Evolutionary conservation across 1,140 invertebrate species (phyloP).

Genomic region (Gryon sp.): DNA sequence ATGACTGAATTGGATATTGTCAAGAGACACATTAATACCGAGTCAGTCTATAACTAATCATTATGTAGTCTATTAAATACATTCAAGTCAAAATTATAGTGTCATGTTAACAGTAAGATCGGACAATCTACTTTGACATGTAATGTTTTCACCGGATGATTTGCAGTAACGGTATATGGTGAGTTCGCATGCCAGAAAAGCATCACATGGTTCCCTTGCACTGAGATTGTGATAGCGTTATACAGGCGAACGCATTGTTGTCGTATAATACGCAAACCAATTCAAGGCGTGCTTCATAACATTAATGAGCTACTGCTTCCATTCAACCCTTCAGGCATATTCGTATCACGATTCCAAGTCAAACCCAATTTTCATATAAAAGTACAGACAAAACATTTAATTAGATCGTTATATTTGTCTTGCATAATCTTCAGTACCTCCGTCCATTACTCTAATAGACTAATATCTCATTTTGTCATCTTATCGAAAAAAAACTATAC

Average conservation of each 20-base stretch:
- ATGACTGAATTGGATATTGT: no score
- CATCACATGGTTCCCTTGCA: conserved; percentile 34
- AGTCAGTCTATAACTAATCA: no score
- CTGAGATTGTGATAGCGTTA: conserved; percentile 19
- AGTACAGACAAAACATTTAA: conserved; percentile 19
- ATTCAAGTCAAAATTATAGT: conserved; percentile 1
- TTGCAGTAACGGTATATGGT: conserved; percentile 38
- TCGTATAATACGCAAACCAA: conserved; percentile 48
- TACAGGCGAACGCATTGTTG: conserved; percentile 43
- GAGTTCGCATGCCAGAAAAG: conserved; percentile 49
- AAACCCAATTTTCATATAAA: conserved; percentile 14
- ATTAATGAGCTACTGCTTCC: conserved; percentile 32
- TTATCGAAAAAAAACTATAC: no score
- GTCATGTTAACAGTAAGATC: conserved; percentile 11
- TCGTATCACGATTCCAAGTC: conserved; percentile 30
- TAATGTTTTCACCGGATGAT: conserved; percentile 22
- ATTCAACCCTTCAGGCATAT: conserved; percentile 18
- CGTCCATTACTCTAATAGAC: no score
- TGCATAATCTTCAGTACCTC: no score
- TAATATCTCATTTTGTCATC: no score
- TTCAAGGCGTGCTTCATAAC: conserved; percentile 26
- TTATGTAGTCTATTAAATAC: no score
- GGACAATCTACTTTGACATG: conserved; percentile 27
- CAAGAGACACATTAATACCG: no score
- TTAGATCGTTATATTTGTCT: background rate